phyloP scores from a whole-genome alignment of 2,888 invertebrate genomes.

The Mesorhabditis spiculigera region DNA sequence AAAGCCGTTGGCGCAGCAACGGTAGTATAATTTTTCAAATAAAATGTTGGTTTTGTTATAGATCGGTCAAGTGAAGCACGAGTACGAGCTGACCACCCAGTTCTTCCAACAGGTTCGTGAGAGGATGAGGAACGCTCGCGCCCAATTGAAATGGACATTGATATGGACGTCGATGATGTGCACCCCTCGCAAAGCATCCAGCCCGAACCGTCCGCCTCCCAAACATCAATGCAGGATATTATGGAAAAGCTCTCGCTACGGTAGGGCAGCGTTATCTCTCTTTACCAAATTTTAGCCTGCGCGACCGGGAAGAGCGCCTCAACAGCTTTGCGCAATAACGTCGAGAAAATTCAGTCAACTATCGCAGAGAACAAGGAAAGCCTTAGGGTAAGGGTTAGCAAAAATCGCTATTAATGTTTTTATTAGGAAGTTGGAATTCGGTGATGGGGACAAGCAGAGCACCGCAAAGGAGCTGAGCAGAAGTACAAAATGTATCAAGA shows the following conservation, averaged over 20 bases:
- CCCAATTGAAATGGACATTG: constrained; percentile 47
- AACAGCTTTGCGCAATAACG: constrained; percentile 65
- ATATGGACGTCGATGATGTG: constrained; percentile 28
- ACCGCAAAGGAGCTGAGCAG: constrained; percentile 68
- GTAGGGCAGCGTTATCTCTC: constrained; percentile 12
- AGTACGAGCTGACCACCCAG: constrained; percentile 9
- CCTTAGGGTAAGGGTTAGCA: constrained; percentile 13
- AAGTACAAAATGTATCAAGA: constrained; percentile 91
- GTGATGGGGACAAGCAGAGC: constrained; percentile 63
- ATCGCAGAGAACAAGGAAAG: constrained; percentile 62
- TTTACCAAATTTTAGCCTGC: constrained; percentile 62
- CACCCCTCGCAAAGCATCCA: not conserved
- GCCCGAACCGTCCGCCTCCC: constrained; percentile 19
- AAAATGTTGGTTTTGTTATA: not conserved
- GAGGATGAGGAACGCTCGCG: constrained; percentile 3
- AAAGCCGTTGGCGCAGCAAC: constrained; percentile 69
- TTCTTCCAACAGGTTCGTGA: not conserved
- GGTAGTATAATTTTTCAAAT: constrained; percentile 18
- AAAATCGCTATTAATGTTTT: not conserved
- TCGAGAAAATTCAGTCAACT: constrained; percentile 63
- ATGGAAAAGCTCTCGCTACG: constrained; percentile 31
- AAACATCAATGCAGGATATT: constrained; percentile 29
- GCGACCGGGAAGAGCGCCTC: constrained; percentile 67
- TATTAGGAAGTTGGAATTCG: constrained; percentile 61
- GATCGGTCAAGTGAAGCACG: constrained; percentile 13